A percentile compares a stretch with the other conserved stretches of the same genome.
These are phyloP conservation scores for Chrysopa pallens DNA, from an alignment of 1,140 invertebrate genomes.

Conservation along the genomic window DNA sequence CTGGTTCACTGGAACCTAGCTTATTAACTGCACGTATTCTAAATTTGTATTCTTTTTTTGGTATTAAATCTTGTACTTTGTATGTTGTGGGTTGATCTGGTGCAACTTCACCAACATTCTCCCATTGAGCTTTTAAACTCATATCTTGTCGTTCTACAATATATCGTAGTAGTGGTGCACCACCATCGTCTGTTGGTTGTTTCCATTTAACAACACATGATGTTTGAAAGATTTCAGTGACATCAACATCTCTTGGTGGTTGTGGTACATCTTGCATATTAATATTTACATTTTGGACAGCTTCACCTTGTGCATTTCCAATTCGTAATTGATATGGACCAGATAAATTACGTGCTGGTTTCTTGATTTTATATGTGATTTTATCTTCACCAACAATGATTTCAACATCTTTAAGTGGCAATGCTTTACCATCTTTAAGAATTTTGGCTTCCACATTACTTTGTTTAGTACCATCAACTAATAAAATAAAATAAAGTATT, in stretches of 20 bases:
- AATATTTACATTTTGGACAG: constrained; percentile 62
- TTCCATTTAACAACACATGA: constrained; percentile 87
- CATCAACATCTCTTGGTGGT: constrained; percentile 73
- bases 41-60: constrained; percentile 88
- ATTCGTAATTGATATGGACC: constrained; percentile 77
- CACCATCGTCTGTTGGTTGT: constrained; percentile 82
- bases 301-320: constrained; percentile 73
- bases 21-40: constrained; percentile 88
- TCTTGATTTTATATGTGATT: constrained; percentile 76
- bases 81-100: constrained; percentile 45
- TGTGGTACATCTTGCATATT: constrained; percentile 82
- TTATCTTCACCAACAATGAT: constrained; percentile 78
- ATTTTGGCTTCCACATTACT: constrained; percentile 76
- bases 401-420: constrained; percentile 76
- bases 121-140: constrained; percentile 74
- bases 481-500: constrained; percentile 11
- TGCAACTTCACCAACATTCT: constrained; percentile 56
- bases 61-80: constrained; percentile 72
- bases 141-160: constrained; percentile 88
- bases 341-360: constrained; percentile 59
- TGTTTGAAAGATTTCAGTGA: constrained; percentile 80
- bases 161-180: constrained; percentile 77
- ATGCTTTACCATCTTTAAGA: constrained; percentile 69
- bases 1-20: constrained; percentile 73
- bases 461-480: constrained; percentile 72